phyloP scores from a whole-genome alignment of 2,888 invertebrate species.

The Agapostemon virescens region DNA sequence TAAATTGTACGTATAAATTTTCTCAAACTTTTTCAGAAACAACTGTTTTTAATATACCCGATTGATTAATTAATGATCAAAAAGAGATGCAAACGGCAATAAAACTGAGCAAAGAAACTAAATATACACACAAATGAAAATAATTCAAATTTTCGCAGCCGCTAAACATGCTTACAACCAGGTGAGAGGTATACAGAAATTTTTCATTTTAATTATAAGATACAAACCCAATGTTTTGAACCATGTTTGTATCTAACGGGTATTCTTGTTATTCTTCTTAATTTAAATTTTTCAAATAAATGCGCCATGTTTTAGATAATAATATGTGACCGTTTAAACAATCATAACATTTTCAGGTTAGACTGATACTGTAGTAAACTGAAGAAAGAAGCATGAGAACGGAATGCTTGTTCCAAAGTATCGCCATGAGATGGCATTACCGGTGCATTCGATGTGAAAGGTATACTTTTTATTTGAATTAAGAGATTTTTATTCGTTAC shows the following conservation, averaged over 20 bases:
- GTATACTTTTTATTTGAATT: background rate
- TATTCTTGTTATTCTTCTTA: conserved; percentile 57
- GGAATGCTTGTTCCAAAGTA: conserved; percentile 22
- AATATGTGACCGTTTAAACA: background rate
- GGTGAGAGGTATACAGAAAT: background rate
- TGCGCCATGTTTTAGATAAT: conserved; percentile 63
- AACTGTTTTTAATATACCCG: background rate
- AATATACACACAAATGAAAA: background rate
- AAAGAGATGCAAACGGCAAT: background rate
- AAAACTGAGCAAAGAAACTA: background rate
- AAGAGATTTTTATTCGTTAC: background rate
- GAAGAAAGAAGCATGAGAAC: background rate
- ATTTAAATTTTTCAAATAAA: conserved; percentile 61
- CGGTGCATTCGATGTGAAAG: background rate
- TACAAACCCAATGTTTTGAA: conserved; percentile 79
- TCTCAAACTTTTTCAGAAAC: too few species aligned
- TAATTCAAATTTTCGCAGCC: background rate
- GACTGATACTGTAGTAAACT: background rate
- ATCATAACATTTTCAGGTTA: conserved; percentile 9
- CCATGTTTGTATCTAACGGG: conserved; percentile 76
- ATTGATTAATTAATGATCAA: background rate
- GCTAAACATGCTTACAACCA: background rate
- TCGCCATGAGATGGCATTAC: background rate
- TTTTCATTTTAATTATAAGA: conserved; percentile 9
- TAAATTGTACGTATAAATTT: too few species aligned